phyloP scores from a whole-genome alignment of 2,888 invertebrate species.

The Philereme transversata region DNA sequence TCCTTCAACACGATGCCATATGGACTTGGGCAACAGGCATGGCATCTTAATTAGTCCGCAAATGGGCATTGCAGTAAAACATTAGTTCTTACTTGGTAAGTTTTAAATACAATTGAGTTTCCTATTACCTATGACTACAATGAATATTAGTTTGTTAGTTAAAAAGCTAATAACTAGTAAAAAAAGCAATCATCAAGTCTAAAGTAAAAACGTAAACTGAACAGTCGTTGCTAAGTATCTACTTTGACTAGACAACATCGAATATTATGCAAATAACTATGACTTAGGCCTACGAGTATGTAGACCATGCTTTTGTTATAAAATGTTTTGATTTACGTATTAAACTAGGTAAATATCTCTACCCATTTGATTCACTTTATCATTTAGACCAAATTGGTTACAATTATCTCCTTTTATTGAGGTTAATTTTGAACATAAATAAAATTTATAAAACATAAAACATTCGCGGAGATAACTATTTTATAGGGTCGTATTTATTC shows the following conservation, averaged over 20 bases:
- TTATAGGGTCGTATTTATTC: conserved; percentile 6
- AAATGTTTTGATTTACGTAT: too few relatives aligned
- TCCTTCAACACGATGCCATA: too few relatives aligned
- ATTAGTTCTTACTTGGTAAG: background rate
- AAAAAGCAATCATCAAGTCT: conserved; percentile 34
- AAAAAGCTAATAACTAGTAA: conserved; percentile 11
- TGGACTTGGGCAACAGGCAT: too few relatives aligned
- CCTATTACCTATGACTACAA: conserved; percentile 22
- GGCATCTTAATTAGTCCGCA: too few relatives aligned
- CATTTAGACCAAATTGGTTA: too few relatives aligned
- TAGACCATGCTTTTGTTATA: too few relatives aligned
- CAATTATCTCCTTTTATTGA: too few relatives aligned
- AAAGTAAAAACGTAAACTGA: conserved; percentile 23
- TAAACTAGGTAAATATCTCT: too few relatives aligned
- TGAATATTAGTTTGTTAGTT: conserved; percentile 24
- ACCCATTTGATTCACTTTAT: too few relatives aligned
- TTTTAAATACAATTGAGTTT: background rate
- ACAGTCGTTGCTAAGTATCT: conserved; percentile 35
- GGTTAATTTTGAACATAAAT: too few relatives aligned
- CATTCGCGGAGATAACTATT: too few relatives aligned
- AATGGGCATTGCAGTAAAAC: background rate
- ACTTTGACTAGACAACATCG: conserved; percentile 49
- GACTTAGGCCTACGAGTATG: background rate
- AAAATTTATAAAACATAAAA: too few relatives aligned
- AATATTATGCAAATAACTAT: conserved; percentile 4